A percentile compares a stretch with the other conserved stretches of the same genome.
These are phyloP conservation scores for Triplophysa yarkandensis DNA, from an alignment of 2,797 vertebrate genomes.

Conservation along the genomic window DNA sequence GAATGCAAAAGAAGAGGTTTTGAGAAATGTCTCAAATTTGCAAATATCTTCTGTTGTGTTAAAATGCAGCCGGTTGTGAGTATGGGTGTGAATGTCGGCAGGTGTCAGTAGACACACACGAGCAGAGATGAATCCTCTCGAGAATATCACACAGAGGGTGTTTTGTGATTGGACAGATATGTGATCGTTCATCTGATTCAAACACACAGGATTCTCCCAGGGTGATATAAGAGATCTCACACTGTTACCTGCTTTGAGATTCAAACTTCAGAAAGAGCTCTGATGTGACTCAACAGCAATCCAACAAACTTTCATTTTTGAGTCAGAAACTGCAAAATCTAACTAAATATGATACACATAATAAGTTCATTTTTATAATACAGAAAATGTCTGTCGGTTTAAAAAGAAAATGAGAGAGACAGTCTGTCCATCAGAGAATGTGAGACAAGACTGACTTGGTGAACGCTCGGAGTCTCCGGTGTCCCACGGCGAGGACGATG, in stretches of 20 bases:
- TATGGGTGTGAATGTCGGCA: background rate
- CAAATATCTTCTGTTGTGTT: too few species aligned
- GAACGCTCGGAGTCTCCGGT: slow-evolving; percentile 72
- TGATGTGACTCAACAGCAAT: background rate
- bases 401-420: background rate
- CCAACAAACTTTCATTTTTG: background rate
- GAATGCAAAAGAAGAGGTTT: too few species aligned
- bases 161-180: too few species aligned
- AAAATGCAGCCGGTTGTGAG: too few species aligned
- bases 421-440: background rate
- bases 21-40: too few species aligned
- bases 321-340: background rate
- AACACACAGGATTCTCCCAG: background rate
- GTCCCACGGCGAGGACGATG: slow-evolving; percentile 73
- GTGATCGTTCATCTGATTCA: too few species aligned
- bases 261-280: too few species aligned
- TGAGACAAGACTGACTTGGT: slow-evolving; percentile 63
- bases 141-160: background rate
- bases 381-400: background rate
- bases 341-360: background rate
- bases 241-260: too few species aligned
- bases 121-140: background rate
- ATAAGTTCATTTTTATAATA: background rate
- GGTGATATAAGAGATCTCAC: too few species aligned
- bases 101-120: slow-evolving; percentile 13